Evolutionary conservation across 2,888 invertebrate species (phyloP).

Genomic region (Elgonia sp.): DNA sequence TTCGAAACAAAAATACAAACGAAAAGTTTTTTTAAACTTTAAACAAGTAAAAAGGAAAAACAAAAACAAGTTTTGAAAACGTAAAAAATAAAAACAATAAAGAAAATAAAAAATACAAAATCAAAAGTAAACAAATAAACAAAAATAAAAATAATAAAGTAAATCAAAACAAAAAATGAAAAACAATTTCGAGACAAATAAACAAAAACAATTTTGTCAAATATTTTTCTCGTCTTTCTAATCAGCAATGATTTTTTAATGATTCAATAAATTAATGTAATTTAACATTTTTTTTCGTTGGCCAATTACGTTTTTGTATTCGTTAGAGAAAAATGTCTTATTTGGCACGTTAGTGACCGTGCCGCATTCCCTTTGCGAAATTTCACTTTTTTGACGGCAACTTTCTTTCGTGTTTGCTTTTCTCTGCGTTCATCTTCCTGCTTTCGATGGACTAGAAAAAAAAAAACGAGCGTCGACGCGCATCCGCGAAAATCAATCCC

Average conservation of each 20-base stretch:
- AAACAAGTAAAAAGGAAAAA: too few relatives aligned
- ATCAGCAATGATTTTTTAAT: background rate
- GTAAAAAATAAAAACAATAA: background rate
- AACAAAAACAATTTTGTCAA: too few relatives aligned
- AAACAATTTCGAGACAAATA: too few relatives aligned
- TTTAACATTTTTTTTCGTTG: slow-evolving; percentile 17
- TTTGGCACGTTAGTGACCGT: slow-evolving; percentile 33
- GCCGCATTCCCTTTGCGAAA: slow-evolving; percentile 63
- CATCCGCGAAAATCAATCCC: slow-evolving; percentile 65
- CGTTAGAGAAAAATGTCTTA: slow-evolving; percentile 54
- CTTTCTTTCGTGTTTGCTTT: slow-evolving; percentile 75
- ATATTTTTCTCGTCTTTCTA: background rate
- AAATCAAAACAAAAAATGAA: too few relatives aligned
- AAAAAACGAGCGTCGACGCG: slow-evolving; percentile 33
- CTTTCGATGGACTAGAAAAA: slow-evolving; percentile 69
- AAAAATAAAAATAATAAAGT: too few relatives aligned
- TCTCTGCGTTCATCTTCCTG: slow-evolving; percentile 49
- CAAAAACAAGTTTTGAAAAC: background rate
- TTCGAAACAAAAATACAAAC: too few relatives aligned
- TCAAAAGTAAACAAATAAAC: too few relatives aligned
- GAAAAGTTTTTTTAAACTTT: too few relatives aligned
- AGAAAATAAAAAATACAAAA: background rate
- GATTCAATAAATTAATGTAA: slow-evolving; percentile 38
- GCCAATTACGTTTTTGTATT: background rate
- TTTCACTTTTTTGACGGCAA: slow-evolving; percentile 76